Percentiles rank a stretch among this genome's conserved stretches.
phyloP scores from a whole-genome alignment of 2,113 vertebrate genomes.

The Murina feae region DNA sequence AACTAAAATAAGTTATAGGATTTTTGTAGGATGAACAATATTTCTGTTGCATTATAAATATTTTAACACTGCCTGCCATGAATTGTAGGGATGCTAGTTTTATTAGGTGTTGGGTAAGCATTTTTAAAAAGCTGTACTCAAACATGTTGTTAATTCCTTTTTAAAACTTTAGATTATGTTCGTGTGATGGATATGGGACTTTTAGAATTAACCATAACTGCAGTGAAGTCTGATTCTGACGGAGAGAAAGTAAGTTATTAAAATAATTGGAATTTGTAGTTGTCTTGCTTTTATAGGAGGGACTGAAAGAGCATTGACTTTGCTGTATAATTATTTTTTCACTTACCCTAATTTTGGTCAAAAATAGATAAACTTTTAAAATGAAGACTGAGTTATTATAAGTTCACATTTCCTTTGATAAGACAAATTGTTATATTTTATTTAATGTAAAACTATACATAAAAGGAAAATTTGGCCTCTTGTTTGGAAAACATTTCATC shows the following conservation, averaged over 20 bases:
- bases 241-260: constrained; percentile 86
- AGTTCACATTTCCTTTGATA: not conserved
- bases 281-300: not conserved
- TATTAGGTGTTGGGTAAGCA: constrained; percentile 1
- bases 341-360: not conserved
- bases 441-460: not conserved
- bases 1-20: not conserved
- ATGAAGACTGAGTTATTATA: not conserved
- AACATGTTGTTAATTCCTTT: constrained; percentile 10
- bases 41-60: not conserved
- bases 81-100: not conserved
- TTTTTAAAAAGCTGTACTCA: constrained; percentile 3
- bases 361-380: constrained; percentile 30
- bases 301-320: not conserved
- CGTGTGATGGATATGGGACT: constrained; percentile 97
- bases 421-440: not conserved
- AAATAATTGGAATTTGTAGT: constrained; percentile 32
- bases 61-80: not conserved
- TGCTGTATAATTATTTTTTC: not conserved
- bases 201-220: constrained; percentile 93
- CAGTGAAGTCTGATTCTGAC: constrained; percentile 88
- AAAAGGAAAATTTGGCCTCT: not conserved
- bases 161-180: constrained; percentile 89
- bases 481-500: not conserved
- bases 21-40: not conserved